Base-by-base conservation (phyloP, 1,140 invertebrate genomes). In the Orchestia grillus region DNA sequence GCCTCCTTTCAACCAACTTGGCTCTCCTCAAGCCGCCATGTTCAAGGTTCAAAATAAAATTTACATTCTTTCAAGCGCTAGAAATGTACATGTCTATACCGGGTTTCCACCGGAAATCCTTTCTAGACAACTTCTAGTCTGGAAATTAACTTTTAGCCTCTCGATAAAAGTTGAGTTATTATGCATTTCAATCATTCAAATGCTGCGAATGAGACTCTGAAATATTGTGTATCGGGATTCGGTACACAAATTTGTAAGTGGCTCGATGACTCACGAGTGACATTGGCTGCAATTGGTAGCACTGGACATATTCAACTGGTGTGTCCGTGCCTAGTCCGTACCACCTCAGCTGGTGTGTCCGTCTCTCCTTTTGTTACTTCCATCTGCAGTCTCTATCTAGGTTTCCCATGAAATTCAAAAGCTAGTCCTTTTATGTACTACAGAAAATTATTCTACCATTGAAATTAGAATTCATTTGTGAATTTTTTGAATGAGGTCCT, bases 1-100 rank as follows among this genome's bases (percentile, higher is more conserved):
- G 97, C 99, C 99, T 44, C 99, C 99, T 0, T 99, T 99, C 97
- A 99, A 99, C 97, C 99, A 99, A 98, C 98, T 99, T 96, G 99
- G 99, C 0, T 99, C 99, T 91, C 98, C 99, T 3, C 98, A 99
- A 97, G 99, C 99, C 96, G 99, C 99, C 92, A 98, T 99, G 97
- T 99, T 99, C 97, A 99, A 99, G 98, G 98, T 98, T 97, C 16
- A 96, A 8, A 44, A 19, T 87, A 0, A 90, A 90, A 96, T 77
- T 36, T 42, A 36, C 28, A 15, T 36, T 23, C 36, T 77, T 77
- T 77, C 1, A 15, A 23, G 62, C 11, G 1, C 11, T 77, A 15
- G 3, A 53, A 77, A 77, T 77, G 11, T 77, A 15, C 28, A 77
- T 77, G 11, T 19, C 11, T 77, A 77, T 19, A 77, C 36, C 28